A percentile compares a stretch with the other conserved stretches of the same genome.
Conservation (phyloP, 2,113 vertebrate species). For the Spea bombifrons region DNA sequence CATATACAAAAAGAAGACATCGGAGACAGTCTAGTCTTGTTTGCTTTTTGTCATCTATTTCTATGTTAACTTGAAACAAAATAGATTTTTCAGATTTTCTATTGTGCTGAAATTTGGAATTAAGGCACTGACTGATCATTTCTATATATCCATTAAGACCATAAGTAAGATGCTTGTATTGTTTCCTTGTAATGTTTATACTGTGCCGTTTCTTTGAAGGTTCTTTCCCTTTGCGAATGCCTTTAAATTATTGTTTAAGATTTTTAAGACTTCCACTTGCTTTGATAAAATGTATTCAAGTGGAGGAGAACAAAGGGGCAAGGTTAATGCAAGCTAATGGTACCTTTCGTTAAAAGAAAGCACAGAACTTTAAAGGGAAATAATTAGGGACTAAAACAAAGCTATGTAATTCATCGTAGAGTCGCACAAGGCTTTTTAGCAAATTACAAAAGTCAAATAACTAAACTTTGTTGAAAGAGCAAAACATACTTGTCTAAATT, state of each 20-base stretch:
- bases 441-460: slow-evolving; percentile 21
- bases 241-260: slow-evolving; percentile 24
- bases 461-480: neutral
- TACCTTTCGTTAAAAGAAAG: slow-evolving; percentile 14
- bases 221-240: slow-evolving; percentile 5
- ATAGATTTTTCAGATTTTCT: neutral
- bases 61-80: neutral
- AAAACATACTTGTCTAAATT: too few species aligned
- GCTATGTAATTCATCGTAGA: neutral
- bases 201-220: neutral
- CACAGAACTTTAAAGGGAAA: slow-evolving; percentile 12
- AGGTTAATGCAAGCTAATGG: slow-evolving; percentile 23
- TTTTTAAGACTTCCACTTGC: neutral
- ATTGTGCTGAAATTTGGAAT: neutral
- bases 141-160: neutral
- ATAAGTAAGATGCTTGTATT: neutral
- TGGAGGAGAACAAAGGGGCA: slow-evolving; percentile 11
- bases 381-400: neutral
- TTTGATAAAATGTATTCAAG: slow-evolving; percentile 7
- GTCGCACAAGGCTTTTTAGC: neutral
- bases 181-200: neutral
- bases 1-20: neutral
- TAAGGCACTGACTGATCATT: slow-evolving; percentile 11
- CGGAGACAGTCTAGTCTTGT: neutral
- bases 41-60: too few species aligned